A percentile compares a stretch with the other conserved stretches of the same genome.
Evolutionary conservation across 2,113 vertebrate species (phyloP).

Genomic region (Calidris pugnax): DNA sequence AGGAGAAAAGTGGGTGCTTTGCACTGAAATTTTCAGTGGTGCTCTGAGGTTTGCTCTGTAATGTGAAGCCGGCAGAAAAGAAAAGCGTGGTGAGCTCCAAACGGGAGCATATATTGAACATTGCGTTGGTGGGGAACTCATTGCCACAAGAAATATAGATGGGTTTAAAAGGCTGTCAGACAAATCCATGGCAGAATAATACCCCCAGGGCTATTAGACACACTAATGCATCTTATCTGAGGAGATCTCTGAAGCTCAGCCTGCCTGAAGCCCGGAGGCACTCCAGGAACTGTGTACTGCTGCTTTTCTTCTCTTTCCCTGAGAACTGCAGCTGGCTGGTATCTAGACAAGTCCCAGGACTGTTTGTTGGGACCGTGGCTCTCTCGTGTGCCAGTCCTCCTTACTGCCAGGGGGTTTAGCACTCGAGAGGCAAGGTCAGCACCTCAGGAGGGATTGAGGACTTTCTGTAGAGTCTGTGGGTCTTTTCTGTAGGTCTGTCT

Average conservation of each 20-base stretch:
- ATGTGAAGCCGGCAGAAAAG: neutral
- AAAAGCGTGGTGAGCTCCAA: neutral
- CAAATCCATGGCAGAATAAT: neutral
- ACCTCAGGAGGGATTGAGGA: neutral
- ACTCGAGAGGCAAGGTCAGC: neutral
- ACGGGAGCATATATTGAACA: neutral
- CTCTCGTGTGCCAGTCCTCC: neutral
- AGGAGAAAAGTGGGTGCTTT: neutral
- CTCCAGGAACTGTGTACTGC: rapidly evolving
- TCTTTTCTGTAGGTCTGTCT: neutral
- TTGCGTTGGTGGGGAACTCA: rapidly evolving
- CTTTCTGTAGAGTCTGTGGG: neutral
- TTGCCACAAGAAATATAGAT: neutral
- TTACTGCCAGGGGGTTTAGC: neutral
- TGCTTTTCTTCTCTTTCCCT: neutral
- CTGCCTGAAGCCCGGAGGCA: neutral
- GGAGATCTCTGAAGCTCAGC: neutral
- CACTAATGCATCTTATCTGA: neutral
- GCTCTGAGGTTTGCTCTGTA: neutral
- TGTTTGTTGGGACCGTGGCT: neutral
- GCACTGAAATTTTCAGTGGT: neutral
- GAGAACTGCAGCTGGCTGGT: neutral
- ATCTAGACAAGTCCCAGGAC: neutral
- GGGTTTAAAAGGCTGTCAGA: neutral
- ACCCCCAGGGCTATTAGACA: neutral